Evolutionary conservation across 1,140 invertebrate species (phyloP).

Genomic region (Coelopa frigida): DNA sequence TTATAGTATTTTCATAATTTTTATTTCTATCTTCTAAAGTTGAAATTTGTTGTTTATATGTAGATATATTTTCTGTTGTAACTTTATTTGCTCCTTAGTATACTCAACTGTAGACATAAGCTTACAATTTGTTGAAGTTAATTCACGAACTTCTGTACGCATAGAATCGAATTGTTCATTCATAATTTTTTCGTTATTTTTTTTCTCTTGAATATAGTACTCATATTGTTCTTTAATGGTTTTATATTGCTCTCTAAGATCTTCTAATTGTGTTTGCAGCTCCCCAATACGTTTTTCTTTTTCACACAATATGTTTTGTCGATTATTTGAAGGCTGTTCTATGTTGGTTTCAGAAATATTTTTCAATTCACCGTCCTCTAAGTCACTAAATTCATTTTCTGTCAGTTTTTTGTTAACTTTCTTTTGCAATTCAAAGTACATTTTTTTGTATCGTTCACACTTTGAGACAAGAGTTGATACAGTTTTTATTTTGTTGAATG

Average conservation of each 20-base stretch:
- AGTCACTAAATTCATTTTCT: slow-evolving; percentile 1
- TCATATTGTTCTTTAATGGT: slow-evolving; percentile 72
- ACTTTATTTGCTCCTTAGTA: slow-evolving; percentile 72
- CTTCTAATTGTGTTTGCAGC: slow-evolving; percentile 52
- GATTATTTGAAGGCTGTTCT: too few relatives aligned
- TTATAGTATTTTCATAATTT: slow-evolving; percentile 68
- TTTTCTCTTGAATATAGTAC: slow-evolving; percentile 74
- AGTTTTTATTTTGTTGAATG: slow-evolving; percentile 69
- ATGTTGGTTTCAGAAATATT: slow-evolving; percentile 8
- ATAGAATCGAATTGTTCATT: slow-evolving; percentile 74
- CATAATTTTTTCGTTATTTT: slow-evolving; percentile 71
- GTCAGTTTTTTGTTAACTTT: slow-evolving; percentile 18
- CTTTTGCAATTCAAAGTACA: slow-evolving; percentile 65
- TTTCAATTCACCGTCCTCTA: slow-evolving; percentile 12
- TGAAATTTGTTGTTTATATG: slow-evolving; percentile 77
- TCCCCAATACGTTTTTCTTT: slow-evolving; percentile 43
- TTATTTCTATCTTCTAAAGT: slow-evolving; percentile 76
- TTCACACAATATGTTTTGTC: neutral
- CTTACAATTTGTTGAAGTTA: slow-evolving; percentile 62
- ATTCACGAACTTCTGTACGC: slow-evolving; percentile 60
- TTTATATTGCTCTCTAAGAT: slow-evolving; percentile 59
- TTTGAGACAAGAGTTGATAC: slow-evolving; percentile 71
- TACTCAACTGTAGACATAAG: slow-evolving; percentile 63
- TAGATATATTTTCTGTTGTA: slow-evolving; percentile 69
- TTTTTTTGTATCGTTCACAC: slow-evolving; percentile 79